phyloP scores from a whole-genome alignment of 2,797 vertebrate genomes.

The Hapalemur alaotrensis region DNA sequence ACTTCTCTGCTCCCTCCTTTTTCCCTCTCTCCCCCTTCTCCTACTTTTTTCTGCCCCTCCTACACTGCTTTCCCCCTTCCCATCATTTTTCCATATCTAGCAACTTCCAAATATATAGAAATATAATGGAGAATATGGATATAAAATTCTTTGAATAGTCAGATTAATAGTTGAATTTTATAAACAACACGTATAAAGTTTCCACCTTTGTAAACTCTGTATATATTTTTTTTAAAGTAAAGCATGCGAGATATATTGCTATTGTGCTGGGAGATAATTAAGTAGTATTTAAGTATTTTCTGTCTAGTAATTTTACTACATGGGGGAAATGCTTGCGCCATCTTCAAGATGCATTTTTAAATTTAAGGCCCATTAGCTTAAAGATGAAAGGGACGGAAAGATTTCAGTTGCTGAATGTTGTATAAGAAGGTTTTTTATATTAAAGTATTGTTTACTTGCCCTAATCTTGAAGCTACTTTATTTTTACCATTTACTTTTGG shows the following conservation, averaged over 20 bases:
- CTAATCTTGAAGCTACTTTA: not conserved
- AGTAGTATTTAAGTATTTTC: not conserved
- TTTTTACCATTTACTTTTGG: not conserved
- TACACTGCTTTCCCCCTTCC: not conserved
- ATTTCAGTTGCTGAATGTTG: not conserved
- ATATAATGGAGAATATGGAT: not conserved
- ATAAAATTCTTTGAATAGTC: not conserved
- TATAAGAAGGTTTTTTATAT: not conserved
- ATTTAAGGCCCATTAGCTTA: conserved; percentile 6
- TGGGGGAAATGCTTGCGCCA: not conserved
- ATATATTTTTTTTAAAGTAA: not conserved
- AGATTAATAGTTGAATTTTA: not conserved
- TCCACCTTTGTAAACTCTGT: not conserved
- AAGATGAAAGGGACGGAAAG: not conserved
- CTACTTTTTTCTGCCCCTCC: not conserved
- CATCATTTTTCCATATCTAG: not conserved
- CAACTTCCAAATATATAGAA: not conserved
- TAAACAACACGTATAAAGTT: not conserved
- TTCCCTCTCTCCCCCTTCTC: accelerated
- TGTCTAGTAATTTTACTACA: not conserved
- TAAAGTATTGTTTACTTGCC: not conserved
- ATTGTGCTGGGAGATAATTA: not conserved
- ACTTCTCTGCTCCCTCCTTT: not conserved
- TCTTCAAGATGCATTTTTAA: not conserved
- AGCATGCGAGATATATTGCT: not conserved